These are phyloP conservation scores for Diadema setosum DNA, from an alignment of 35 echinoderm and acorn worm species.

Conservation along the genomic window DNA sequence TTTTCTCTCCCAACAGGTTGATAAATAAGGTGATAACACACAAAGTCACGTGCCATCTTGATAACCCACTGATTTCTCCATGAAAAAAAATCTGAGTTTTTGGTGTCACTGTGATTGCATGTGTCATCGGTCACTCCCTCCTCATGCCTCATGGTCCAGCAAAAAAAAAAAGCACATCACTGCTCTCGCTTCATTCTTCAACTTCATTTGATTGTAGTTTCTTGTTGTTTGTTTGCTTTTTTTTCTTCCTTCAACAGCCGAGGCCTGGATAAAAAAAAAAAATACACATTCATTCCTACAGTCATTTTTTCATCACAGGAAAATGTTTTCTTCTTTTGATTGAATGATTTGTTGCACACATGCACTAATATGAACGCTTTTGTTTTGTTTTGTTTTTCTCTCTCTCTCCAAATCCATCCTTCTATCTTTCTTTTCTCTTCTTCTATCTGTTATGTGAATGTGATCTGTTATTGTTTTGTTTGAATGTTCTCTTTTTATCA, in stretches of 20 bases:
- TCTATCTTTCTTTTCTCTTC: background rate
- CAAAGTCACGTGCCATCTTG: too few relatives aligned
- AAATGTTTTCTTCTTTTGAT: background rate
- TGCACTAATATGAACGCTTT: conserved; percentile 15
- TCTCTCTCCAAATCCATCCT: background rate
- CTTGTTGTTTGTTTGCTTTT: background rate
- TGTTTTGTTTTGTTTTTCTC: background rate
- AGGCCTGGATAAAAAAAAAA: too few relatives aligned
- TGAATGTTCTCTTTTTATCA: background rate
- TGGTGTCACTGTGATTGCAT: background rate
- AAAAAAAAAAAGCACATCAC: background rate
- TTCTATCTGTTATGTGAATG: background rate
- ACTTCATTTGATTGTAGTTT: background rate
- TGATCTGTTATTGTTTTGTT: background rate
- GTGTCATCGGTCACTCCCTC: background rate
- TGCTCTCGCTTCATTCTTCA: background rate
- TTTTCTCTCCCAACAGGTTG: too few relatives aligned
- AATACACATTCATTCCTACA: too few relatives aligned
- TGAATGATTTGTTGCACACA: background rate
- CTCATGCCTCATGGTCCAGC: background rate
- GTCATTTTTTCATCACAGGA: background rate
- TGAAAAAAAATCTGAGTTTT: too few relatives aligned
- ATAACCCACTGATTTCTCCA: too few relatives aligned
- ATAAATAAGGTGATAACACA: too few relatives aligned
- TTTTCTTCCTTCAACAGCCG: background rate